phyloP scores from a whole-genome alignment of 2,888 invertebrate genomes.

The Nomada goodeniana region DNA sequence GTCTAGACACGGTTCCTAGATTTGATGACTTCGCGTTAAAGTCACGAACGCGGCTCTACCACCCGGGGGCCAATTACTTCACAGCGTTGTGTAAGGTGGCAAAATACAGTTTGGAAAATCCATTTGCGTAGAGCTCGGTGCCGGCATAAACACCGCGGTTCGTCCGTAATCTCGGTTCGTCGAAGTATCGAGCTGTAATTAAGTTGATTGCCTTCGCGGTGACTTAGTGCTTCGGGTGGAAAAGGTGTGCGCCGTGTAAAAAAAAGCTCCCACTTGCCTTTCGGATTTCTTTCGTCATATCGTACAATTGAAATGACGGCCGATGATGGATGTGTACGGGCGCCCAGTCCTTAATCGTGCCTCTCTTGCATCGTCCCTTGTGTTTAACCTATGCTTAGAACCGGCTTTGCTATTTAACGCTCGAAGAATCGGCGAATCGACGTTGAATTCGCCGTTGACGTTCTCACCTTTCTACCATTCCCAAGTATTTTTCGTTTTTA shows the following conservation, averaged over 20 bases:
- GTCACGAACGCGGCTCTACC: conserved; percentile 2
- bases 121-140: conserved; percentile 60
- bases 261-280: conserved; percentile 12
- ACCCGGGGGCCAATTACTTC: conserved; percentile 35
- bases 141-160: conserved; percentile 47
- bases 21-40: conserved; percentile 17
- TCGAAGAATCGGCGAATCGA: background rate
- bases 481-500: background rate
- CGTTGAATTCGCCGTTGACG: background rate
- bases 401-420: conserved; percentile 19
- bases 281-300: conserved; percentile 22
- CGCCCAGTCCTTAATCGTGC: conserved; percentile 52
- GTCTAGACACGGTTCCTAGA: conserved; percentile 4
- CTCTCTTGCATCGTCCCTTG: conserved; percentile 31
- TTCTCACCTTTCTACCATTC: background rate
- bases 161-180: conserved; percentile 49
- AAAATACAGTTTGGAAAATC: conserved; percentile 41
- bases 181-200: conserved; percentile 69
- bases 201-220: conserved; percentile 69
- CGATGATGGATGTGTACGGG: conserved; percentile 66
- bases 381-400: background rate
- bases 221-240: conserved; percentile 58
- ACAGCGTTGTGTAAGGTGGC: conserved; percentile 12
- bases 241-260: conserved; percentile 30
- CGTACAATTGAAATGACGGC: conserved; percentile 52